These are phyloP conservation scores for Phainopepla nitens DNA, from an alignment of 2,113 vertebrate species.

Conservation along the genomic window DNA sequence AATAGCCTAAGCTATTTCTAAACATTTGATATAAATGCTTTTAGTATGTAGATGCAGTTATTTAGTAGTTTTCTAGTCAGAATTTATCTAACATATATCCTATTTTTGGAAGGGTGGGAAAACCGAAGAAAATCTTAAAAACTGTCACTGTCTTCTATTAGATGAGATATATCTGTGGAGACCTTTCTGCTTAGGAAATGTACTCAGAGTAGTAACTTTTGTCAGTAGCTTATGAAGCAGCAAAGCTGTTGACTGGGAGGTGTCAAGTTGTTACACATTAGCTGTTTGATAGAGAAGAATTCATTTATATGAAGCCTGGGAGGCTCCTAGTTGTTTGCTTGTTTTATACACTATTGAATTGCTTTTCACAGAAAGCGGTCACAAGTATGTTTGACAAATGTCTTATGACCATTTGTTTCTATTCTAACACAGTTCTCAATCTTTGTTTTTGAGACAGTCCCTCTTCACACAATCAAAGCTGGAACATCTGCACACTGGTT, in stretches of 20 bases:
- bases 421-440: neutral
- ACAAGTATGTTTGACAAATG: neutral
- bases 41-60: neutral
- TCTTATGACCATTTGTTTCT: neutral
- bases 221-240: neutral
- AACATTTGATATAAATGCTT: neutral
- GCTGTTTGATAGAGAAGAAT: neutral
- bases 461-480: neutral
- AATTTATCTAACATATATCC: neutral
- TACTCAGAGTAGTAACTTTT: neutral
- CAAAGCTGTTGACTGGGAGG: neutral
- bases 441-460: neutral
- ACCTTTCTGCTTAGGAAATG: neutral
- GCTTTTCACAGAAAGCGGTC: neutral
- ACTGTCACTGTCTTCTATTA: neutral
- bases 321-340: neutral
- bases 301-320: neutral
- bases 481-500: conserved; percentile 3
- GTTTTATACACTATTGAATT: neutral
- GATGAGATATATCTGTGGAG: neutral
- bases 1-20: neutral
- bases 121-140: neutral
- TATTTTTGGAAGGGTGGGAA: neutral
- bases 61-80: neutral
- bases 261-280: neutral